Base-by-base conservation (phyloP, 2,888 invertebrate species). In the Podabrus alpinus region DNA sequence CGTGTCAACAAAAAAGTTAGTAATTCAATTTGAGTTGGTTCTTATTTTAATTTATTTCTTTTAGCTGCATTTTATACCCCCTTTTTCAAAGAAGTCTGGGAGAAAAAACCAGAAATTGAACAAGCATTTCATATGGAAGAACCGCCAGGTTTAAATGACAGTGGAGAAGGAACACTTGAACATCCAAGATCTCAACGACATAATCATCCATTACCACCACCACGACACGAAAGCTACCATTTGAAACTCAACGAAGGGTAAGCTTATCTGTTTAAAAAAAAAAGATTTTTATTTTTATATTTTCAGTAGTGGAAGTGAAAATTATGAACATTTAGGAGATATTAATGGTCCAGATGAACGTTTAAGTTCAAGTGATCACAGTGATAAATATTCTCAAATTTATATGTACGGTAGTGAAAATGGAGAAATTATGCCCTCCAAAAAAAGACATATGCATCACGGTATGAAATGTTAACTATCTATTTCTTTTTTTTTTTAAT, bases 11-110 rank as follows among this genome's bases (percentile, higher is more conserved):
- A 81, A 96, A 97, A 89, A 94, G 96, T 96, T 86, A 89, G 90
- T 87, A 25, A 68, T 59, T 16, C 10, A 59, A 16, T 11, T 45
- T 61, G 13, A 10, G 3, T 45, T 60, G 24, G 9, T 15, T 60
- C 21, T 13, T 19, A 61, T 73, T 15, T 19, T 62, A 21, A 24
- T 68, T 10, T 24, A 75, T 45, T 68, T 70, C 24, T 75, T 73
- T 76, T 88, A 96, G 96, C 96, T 84, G 96, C 97, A 25, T 96
- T 97, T 87, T 98, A 96, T 87, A 96, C 95, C 66, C 97, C 97
- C 66, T 98, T 98, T 90, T 95, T 98, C 89, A 96, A 97, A 86
- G 97, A 97, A 87, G 97, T 96, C 17, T 97, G 97, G 97, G 97
- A 97, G 86, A 95, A 96, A 82, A 97, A 97, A 83, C 96, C 95